These are phyloP conservation scores for Nomada ferruginata DNA, from an alignment of 2,888 invertebrate genomes.

Conservation along the genomic window DNA sequence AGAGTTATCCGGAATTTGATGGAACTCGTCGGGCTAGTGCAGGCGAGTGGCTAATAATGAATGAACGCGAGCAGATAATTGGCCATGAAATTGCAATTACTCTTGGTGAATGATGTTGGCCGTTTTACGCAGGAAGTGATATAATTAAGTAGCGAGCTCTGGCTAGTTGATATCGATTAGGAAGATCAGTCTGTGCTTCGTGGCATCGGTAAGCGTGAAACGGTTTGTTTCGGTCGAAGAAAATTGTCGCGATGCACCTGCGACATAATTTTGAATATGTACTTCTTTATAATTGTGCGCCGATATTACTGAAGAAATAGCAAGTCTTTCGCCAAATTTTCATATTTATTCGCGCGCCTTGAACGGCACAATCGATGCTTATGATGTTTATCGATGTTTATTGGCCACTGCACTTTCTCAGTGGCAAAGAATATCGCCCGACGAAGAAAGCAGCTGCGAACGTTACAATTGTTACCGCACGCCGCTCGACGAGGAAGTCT, in stretches of 20 bases:
- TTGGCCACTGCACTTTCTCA: too few relatives aligned
- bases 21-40: too few relatives aligned
- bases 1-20: not conserved
- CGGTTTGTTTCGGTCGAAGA: not conserved
- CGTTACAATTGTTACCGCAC: not conserved
- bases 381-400: not conserved
- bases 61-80: too few relatives aligned
- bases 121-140: not conserved
- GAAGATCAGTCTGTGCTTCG: not conserved
- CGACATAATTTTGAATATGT: not conserved
- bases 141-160: not conserved
- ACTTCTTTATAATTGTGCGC: too few relatives aligned
- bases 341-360: not conserved
- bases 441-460: not conserved
- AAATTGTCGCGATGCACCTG: not conserved
- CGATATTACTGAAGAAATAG: not conserved
- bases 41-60: too few relatives aligned
- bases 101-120: not conserved
- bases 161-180: not conserved
- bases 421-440: too few relatives aligned
- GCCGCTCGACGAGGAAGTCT: not conserved
- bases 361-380: not conserved
- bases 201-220: not conserved
- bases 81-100: too few relatives aligned
- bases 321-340: not conserved